A percentile compares a stretch with the other conserved stretches of the same genome.
phyloP scores from a whole-genome alignment of 2,888 invertebrate genomes.

The Mongoloraphidia duomilia region DNA sequence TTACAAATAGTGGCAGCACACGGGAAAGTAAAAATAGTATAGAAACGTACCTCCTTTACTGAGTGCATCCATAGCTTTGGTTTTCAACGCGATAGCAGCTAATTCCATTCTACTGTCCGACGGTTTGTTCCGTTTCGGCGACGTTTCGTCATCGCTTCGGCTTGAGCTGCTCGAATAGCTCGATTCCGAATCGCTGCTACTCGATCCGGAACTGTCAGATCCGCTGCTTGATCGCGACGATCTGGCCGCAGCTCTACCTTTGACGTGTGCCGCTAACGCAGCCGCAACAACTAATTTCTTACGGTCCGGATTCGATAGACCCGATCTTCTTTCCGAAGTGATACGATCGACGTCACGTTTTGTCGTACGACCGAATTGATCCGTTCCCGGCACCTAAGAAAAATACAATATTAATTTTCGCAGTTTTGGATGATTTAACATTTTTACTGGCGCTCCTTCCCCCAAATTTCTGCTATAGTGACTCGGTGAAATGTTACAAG shows the following conservation, averaged over 20 bases:
- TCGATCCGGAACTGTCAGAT: constrained; percentile 35
- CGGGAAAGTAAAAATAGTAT: constrained; percentile 12
- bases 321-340: constrained; percentile 6
- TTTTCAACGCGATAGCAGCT: constrained; percentile 23
- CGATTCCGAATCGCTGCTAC: constrained; percentile 41
- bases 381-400: constrained; percentile 10
- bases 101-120: constrained; percentile 15
- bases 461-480: too few species aligned
- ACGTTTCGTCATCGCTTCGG: constrained; percentile 33
- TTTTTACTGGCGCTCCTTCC: too few species aligned
- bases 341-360: constrained; percentile 5
- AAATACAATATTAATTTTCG: background rate
- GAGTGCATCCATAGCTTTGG: constrained; percentile 42
- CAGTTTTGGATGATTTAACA: too few species aligned
- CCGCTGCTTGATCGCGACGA: constrained; percentile 36
- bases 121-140: constrained; percentile 19
- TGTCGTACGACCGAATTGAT: constrained; percentile 24
- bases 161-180: constrained; percentile 35
- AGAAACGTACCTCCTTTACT: constrained; percentile 29
- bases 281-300: constrained; percentile 29
- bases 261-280: constrained; percentile 25
- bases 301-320: constrained; percentile 13
- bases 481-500: too few species aligned
- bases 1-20: too few species aligned
- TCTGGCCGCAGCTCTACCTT: constrained; percentile 19